Evolutionary conservation across 2,113 vertebrate species (phyloP).

Genomic region (Tricholaema leucomelas): DNA sequence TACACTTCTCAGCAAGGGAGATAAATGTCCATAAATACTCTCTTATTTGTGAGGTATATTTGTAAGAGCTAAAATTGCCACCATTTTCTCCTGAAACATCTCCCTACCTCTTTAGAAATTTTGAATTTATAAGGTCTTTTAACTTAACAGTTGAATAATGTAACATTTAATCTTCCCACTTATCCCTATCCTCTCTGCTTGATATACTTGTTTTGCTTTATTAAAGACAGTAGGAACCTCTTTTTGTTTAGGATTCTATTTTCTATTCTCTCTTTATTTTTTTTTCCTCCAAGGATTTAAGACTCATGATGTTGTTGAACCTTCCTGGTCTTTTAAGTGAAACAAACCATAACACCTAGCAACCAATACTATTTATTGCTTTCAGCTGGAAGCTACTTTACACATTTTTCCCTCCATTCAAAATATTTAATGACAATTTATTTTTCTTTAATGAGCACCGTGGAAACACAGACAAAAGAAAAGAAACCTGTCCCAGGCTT

Average conservation of each 20-base stretch:
- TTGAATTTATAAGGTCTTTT: background rate
- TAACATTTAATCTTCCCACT: background rate
- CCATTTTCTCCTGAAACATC: too few relatives aligned
- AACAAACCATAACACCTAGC: background rate
- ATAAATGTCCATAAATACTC: background rate
- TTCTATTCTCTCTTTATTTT: background rate
- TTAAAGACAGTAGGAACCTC: background rate
- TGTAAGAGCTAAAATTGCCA: background rate
- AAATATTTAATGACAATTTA: background rate
- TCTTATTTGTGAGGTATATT: background rate
- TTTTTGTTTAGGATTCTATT: background rate
- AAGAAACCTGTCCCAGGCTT: background rate
- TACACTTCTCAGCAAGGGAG: background rate
- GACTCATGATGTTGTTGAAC: fast-evolving
- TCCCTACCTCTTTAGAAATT: background rate
- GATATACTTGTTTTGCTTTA: background rate
- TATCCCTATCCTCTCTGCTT: background rate
- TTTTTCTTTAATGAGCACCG: background rate
- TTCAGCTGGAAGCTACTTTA: background rate
- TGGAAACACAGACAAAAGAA: background rate
- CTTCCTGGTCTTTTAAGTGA: background rate
- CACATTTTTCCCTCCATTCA: background rate
- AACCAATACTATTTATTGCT: background rate
- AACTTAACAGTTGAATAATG: background rate
- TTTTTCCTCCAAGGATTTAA: background rate